Base-by-base conservation (phyloP, 1,140 invertebrate genomes). In the Arion vulgaris region DNA sequence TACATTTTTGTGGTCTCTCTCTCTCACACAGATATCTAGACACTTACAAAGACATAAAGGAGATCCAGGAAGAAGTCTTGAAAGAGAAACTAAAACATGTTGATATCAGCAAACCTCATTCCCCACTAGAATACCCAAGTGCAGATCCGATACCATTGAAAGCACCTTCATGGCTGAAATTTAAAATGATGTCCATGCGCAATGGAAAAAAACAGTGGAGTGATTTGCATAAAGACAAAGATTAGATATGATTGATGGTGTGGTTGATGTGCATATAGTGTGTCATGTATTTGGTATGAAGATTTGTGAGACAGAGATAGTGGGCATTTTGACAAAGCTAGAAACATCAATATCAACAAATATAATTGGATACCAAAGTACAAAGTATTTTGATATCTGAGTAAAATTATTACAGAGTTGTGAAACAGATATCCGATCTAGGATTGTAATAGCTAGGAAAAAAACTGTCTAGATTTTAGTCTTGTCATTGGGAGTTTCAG, bases 31-130 rank as follows among this genome's bases (percentile, higher is more conserved):
- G 94, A 76, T 98, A 99, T 92, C 93, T 98, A 94, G 97, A 99
- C 90, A 95, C 94, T 87, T 98, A 98, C 89, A 94, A 96, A 86
- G 97, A 99, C 93, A 94, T 95, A 0, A 98, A 97, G 92, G 94
- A 98, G 84, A 94, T 97, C 0, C 94, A 95, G 71, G 97, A 98
- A 91, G 96, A 98, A 91, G 96, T 95, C 89, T 93, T 99, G 32
- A 87, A 96, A 72, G 94, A 95, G 57, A 96, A 97, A 90, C 90
- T 99, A 80, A 95, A 95, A 88, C 94, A 94, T 72, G 94, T 95
- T 38, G 94, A 97, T 94, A 97, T 97, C 0, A 98, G 98, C 88
- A 93, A 95, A 83, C 94, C 93, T 11, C 93, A 95, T 69, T 93
- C 94, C 26, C 88, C 94, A 0, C 95, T 94, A 26, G 97, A 95